These are phyloP conservation scores for Xylocampa areola DNA, from an alignment of 2,888 invertebrate species.

Conservation along the genomic window DNA sequence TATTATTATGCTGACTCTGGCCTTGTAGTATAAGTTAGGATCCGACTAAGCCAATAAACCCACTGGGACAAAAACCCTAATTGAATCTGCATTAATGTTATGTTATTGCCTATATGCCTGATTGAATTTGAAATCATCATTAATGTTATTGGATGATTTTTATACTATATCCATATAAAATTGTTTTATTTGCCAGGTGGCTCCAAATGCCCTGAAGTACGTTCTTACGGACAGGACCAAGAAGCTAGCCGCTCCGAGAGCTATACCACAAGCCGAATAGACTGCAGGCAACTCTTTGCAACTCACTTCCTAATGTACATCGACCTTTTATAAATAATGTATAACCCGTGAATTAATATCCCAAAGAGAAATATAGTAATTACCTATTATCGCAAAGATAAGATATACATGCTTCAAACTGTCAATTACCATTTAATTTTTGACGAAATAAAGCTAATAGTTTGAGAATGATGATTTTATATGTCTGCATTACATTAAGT, in stretches of 20 bases:
- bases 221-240: conserved; percentile 77
- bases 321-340: conserved; percentile 9
- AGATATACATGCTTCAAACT: conserved; percentile 22
- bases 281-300: no score
- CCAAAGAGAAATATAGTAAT: conserved; percentile 13
- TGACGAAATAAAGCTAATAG: neutral
- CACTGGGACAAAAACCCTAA: no score
- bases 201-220: conserved; percentile 79
- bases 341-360: conserved; percentile 5
- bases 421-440: conserved; percentile 20
- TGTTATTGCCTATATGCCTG: no score
- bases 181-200: conserved; percentile 70
- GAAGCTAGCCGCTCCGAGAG: conserved; percentile 79
- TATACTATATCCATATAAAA: no score
- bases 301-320: no score
- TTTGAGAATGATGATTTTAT: no score
- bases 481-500: no score
- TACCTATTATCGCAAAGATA: conserved; percentile 20
- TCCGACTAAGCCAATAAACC: no score
- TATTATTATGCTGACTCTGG: no score
- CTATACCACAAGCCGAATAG: conserved; percentile 56
- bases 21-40: no score
- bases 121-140: no score
- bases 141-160: neutral
- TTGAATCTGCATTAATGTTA: no score